These are phyloP conservation scores for Geococcyx californianus DNA, from an alignment of 2,113 vertebrate genomes.

Conservation along the genomic window DNA sequence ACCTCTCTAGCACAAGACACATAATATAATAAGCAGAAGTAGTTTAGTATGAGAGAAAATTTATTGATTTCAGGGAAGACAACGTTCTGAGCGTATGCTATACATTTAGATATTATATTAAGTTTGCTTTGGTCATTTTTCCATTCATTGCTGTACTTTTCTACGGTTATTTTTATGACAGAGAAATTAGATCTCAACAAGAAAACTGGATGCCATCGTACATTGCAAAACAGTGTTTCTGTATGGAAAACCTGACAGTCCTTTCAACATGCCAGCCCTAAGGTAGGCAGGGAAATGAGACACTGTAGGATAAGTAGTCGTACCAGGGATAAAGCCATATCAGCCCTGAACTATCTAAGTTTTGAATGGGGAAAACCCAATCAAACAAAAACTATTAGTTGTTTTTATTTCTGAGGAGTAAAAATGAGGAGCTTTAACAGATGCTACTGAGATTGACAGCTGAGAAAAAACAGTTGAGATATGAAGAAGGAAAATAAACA, in stretches of 20 bases:
- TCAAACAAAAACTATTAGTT: not conserved
- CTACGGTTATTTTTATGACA: not conserved
- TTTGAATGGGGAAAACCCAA: not conserved
- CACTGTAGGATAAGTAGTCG: rapidly evolving
- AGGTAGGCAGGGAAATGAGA: not conserved
- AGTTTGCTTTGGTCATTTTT: not conserved
- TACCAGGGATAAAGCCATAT: not conserved
- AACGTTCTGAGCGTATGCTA: not conserved
- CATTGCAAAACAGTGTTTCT: not conserved
- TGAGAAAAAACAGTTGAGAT: not conserved
- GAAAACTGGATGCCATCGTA: not conserved
- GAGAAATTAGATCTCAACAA: not conserved
- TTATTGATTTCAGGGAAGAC: not conserved
- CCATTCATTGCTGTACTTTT: not conserved
- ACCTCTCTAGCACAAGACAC: constrained; percentile 43
- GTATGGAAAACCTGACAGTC: not conserved
- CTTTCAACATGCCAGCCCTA: not conserved
- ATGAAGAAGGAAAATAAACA: not conserved
- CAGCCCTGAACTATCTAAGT: not conserved
- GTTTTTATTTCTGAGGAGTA: not conserved
- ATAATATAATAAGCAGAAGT: constrained; percentile 49
- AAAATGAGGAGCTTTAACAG: not conserved
- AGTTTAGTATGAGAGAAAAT: constrained; percentile 11
- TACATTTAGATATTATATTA: not conserved
- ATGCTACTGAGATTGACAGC: not conserved